Evolutionary conservation across 1,140 invertebrate genomes (phyloP), one percentile per base, ranked within the genome.

Genomic region (Drosophila oshimai): DNA sequence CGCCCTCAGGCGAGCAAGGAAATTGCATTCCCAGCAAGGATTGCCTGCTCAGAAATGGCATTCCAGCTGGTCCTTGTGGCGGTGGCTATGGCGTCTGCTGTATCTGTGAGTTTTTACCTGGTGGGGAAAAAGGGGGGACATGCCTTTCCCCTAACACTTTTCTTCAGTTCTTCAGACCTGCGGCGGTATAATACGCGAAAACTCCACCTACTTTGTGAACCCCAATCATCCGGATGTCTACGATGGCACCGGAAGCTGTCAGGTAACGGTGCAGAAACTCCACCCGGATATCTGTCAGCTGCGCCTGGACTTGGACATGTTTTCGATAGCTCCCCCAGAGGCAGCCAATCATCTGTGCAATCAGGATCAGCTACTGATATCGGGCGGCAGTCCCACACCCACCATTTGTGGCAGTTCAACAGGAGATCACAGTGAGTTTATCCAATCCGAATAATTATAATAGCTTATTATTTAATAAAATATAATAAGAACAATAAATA

Each of bases 141-240:
- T 12, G 20, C 18, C 6, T 17, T 12, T 6, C 13, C 13, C 13
- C 13, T 4, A 12, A 9, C 28, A 3, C 22, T 4, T 24, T 12
- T 6, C 15, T 20, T 2, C 79, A 96, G 96, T 96, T 89, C 93
- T 95, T 62, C 93, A 93, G 15, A 94, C 94, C 0, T 97, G 96
- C 70, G 96, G 96, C 0, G 94, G 94, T 26, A 93, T 93, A 2
- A 95, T 95, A 0, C 92, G 93, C 12, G 94, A 96, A 81, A 97
- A 97, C 89, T 94, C 95, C 4, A 96, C 96, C 0, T 96, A 96
- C 83, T 97, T 97, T 78, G 95, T 96, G 4, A 96, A 96, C 89
- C 92, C 92, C 7, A 95, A 95, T 55, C 96, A 96, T 91, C 96
- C 96, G 1, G 93, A 93, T 6, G 84, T 92, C 1, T 96, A 94